These are phyloP conservation scores for Acrossocheilus wenchowensis DNA, from an alignment of 2,797 vertebrate genomes.

Conservation along the genomic window DNA sequence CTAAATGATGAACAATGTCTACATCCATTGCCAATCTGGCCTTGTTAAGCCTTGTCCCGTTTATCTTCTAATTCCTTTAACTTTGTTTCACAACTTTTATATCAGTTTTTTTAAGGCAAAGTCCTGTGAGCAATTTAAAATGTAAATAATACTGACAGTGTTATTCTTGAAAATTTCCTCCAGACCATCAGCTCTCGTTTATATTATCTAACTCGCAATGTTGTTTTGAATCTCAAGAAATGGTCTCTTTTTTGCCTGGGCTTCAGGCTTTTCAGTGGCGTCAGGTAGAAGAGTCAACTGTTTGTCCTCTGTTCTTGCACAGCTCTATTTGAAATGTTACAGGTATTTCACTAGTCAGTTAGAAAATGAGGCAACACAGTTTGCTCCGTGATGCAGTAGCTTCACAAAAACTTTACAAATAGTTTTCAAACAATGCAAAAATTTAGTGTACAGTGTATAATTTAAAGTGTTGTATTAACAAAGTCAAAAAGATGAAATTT, in stretches of 20 bases:
- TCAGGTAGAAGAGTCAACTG: not conserved
- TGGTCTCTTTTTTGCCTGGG: not conserved
- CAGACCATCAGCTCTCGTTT: not conserved
- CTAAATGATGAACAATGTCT: no score
- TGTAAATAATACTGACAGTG: not conserved
- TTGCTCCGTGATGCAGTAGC: not conserved
- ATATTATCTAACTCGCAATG: not conserved
- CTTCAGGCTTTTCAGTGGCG: not conserved
- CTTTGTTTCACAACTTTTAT: no score
- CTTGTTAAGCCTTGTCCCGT: no score
- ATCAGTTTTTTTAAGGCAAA: no score
- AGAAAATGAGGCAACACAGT: not conserved
- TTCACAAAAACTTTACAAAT: not conserved
- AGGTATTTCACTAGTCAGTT: not conserved
- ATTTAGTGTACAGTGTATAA: no score
- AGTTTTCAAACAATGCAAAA: not conserved
- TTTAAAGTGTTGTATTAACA: no score
- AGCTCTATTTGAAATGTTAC: not conserved
- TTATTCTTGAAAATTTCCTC: no score
- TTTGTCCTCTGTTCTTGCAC: not conserved
- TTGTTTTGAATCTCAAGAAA: not conserved
- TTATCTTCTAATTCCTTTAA: no score
- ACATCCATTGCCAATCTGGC: no score
- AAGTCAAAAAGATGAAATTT: no score
- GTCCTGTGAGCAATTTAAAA: not conserved